Base-by-base conservation (phyloP, 1,140 invertebrate genomes). In the Neodiprion pinetum region DNA sequence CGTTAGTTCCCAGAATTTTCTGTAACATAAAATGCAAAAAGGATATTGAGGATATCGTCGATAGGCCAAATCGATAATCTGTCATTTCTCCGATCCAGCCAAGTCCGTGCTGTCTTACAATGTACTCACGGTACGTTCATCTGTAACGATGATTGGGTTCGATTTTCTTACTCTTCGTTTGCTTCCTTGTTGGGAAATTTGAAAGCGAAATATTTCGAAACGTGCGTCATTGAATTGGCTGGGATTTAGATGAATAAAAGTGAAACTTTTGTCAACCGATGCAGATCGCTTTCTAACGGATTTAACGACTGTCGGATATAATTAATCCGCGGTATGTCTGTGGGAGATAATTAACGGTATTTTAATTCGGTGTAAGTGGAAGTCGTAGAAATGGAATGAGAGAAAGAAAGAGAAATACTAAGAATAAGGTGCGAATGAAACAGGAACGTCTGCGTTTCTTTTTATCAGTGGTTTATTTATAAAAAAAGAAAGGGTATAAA, bases 381-480 rank as follows among this genome's bases (percentile, higher is more conserved):
- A 61, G 4, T 61, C 4, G 53, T 61, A 1, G n/a, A 61, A 61
- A 40, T 40, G 5, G 28, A 40, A 40, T 5, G 28, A 40, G 28
- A 40, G 28, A 40, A 40, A 40, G 28, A 40, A 5, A 40, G 28
- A 40, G 5, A 40, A 5, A 40, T 5, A 40, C 5, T 40, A 40
- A 40, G 5, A 40, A 17, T 14, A 61, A 61, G 53, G 53, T 14
- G 11, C 7, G 53, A 61, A 61, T 61, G 53, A 61, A 17, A 61
- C 53, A 17, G n/a, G 53, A 61, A 61, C n/a, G 28, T 40, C 28
- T 2, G 28, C 5, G 28, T 40, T 3, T 40, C 28, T 40, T 40
- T 40, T 75, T 67, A 70, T 70, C 66, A 67, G 47, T 21, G 14
- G n/a, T 70, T 73, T 71, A 65, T 9, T 69, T 69, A 14, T 66